Evolutionary conservation across 2,797 vertebrate species (phyloP).

Genomic region (Enteromius mattozi): DNA sequence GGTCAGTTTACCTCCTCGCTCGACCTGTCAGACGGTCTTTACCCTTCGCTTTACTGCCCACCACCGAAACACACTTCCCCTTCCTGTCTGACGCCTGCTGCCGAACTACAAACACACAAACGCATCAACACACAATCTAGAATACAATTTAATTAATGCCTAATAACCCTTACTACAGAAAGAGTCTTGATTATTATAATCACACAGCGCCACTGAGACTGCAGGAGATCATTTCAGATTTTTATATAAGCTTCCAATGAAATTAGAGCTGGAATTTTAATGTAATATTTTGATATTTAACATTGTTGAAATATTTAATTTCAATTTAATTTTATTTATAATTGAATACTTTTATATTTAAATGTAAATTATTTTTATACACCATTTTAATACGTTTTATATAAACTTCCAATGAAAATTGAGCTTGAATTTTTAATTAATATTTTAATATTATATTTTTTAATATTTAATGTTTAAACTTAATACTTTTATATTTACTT

Average conservation of each 20-base stretch:
- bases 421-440: not conserved
- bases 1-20: constrained; percentile 87
- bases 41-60: constrained; percentile 90
- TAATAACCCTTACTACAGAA: not conserved
- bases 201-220: not conserved
- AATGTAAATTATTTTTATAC: too few species aligned
- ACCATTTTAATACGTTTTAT: too few species aligned
- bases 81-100: constrained; percentile 77
- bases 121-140: not conserved
- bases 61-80: constrained; percentile 74
- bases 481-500: too few species aligned
- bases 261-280: too few species aligned
- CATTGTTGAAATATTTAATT: too few species aligned
- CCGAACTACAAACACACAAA: constrained; percentile 74
- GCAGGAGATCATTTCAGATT: not conserved
- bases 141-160: not conserved
- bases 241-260: not conserved
- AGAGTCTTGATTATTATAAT: not conserved
- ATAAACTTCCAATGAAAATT: not conserved
- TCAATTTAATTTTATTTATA: not conserved
- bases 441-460: too few species aligned
- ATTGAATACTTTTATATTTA: not conserved
- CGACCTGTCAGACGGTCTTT: constrained; percentile 95
- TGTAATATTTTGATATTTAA: too few species aligned
- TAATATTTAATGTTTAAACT: too few species aligned